Conservation (phyloP, 2,888 invertebrate genomes). For the Exephanes ischioxanthus region DNA sequence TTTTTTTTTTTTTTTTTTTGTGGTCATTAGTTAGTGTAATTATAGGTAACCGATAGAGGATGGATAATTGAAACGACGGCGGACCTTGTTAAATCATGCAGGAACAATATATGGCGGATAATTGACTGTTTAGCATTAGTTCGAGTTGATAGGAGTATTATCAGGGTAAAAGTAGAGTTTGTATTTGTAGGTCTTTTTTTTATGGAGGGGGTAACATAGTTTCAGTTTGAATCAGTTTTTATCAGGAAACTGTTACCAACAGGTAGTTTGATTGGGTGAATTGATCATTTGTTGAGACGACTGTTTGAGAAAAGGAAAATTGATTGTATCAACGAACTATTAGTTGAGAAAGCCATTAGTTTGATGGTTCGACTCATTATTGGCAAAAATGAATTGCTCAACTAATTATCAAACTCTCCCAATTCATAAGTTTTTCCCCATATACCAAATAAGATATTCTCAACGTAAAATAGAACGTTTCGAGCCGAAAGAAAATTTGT, state of each 20-base stretch:
- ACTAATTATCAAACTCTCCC: too few species aligned
- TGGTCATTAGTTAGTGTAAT: conserved; percentile 57
- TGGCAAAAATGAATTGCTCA: too few species aligned
- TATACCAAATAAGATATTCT: too few species aligned
- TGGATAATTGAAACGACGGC: conserved; percentile 35
- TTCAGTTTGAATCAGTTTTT: neutral
- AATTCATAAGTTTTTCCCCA: too few species aligned
- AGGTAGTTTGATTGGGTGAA: too few species aligned
- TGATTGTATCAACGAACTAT: too few species aligned
- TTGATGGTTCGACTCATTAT: too few species aligned
- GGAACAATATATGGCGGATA: neutral
- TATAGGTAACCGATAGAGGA: conserved; percentile 45
- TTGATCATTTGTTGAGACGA: too few species aligned
- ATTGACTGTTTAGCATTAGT: neutral
- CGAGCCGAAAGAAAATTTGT: too few species aligned
- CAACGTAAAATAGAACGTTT: too few species aligned
- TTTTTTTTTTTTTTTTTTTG: conserved; percentile 19
- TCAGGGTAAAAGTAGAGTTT: neutral
- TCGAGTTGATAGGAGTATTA: neutral
- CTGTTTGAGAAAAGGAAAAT: too few species aligned
- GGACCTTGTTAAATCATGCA: conserved; percentile 1
- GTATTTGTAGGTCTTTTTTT: neutral
- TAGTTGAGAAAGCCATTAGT: too few species aligned
- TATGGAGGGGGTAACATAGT: neutral
- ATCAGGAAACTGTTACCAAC: neutral